A percentile compares a stretch with the other conserved stretches of the same genome.
Evolutionary conservation across 2,888 invertebrate genomes (phyloP).

Genomic region (Tipula unca): DNA sequence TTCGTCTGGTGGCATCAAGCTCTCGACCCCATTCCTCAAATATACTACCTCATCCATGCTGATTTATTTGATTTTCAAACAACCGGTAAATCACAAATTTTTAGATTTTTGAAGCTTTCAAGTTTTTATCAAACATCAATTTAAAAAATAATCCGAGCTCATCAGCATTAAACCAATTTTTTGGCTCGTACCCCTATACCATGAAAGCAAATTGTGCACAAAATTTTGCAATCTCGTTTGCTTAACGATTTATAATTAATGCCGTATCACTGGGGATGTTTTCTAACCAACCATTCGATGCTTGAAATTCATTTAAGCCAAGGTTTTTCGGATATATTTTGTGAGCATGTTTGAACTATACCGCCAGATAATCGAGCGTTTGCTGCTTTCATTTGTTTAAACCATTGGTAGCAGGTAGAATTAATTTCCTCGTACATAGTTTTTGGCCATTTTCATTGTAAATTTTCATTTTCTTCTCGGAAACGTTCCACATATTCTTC

Average conservation of each 20-base stretch:
- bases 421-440: neutral
- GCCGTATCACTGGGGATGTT: too few relatives aligned
- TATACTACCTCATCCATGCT: conserved; percentile 28
- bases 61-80: conserved; percentile 27
- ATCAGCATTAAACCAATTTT: neutral
- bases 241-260: too few relatives aligned
- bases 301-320: neutral
- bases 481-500: neutral
- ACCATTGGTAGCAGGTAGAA: neutral
- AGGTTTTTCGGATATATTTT: neutral
- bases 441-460: neutral
- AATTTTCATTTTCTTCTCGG: neutral
- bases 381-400: neutral
- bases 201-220: neutral
- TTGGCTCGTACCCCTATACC: neutral
- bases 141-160: too few relatives aligned
- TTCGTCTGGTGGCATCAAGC: neutral
- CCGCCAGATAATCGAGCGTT: neutral
- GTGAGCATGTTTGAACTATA: too few relatives aligned
- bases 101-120: conserved; percentile 23
- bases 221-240: neutral
- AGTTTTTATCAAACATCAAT: too few relatives aligned
- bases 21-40: conserved; percentile 22
- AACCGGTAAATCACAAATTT: conserved; percentile 25
- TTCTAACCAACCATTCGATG: neutral